These are phyloP conservation scores for Polypedilum vanderplanki DNA, from an alignment of 1,140 invertebrate species.

Conservation along the genomic window DNA sequence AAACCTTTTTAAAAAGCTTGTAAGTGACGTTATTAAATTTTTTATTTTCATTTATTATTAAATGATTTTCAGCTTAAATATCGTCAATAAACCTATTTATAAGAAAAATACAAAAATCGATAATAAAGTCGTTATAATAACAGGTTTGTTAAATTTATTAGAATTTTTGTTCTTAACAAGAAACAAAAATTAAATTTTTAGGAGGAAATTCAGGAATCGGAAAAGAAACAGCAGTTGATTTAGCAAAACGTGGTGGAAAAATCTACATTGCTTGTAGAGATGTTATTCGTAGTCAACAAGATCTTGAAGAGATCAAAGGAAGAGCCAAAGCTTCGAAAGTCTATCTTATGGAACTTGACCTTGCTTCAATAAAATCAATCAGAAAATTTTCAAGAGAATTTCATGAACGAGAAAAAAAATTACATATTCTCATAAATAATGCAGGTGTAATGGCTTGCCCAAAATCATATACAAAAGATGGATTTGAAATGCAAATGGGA, in stretches of 20 bases:
- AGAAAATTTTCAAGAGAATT: slow-evolving; percentile 37
- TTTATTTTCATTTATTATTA: background rate
- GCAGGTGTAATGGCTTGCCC: slow-evolving; percentile 75
- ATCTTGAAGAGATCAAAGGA: slow-evolving; percentile 46
- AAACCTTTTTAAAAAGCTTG: background rate
- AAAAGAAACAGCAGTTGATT: slow-evolving; percentile 71
- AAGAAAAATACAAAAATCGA: slow-evolving; percentile 41
- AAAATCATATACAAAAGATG: slow-evolving; percentile 59
- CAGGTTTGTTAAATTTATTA: slow-evolving; percentile 48
- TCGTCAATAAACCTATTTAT: background rate
- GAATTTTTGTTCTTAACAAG: background rate
- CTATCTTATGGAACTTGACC: background rate
- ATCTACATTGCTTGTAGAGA: slow-evolving; percentile 85
- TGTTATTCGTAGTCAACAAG: slow-evolving; percentile 60
- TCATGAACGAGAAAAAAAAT: slow-evolving; percentile 50
- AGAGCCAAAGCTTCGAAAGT: slow-evolving; percentile 47
- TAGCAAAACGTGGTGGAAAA: slow-evolving; percentile 65
- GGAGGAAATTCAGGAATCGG: slow-evolving; percentile 91
- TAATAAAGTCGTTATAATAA: slow-evolving; percentile 62
- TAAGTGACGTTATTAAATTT: background rate
- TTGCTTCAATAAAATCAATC: slow-evolving; percentile 12
- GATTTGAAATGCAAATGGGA: slow-evolving; percentile 73
- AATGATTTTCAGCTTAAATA: background rate
- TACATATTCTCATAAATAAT: slow-evolving; percentile 88
- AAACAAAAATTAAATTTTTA: slow-evolving; percentile 45